Base-by-base conservation (phyloP, 2,113 vertebrate genomes). In the Taxidea taxus region DNA sequence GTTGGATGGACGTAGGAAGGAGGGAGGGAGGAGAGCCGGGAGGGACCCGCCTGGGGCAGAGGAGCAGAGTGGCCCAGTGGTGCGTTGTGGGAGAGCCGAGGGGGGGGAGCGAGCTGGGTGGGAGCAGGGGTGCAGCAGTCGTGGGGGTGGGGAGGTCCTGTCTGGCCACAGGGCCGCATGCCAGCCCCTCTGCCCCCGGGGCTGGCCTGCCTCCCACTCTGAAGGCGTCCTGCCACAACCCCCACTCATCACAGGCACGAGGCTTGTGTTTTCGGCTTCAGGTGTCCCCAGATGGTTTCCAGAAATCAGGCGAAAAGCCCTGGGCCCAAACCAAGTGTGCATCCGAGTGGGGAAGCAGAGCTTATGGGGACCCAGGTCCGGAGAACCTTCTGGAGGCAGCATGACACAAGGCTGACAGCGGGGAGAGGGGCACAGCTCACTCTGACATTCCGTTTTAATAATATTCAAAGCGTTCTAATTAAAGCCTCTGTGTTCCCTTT, bases 381-480 rank as follows among this genome's bases (percentile, higher is more conserved):
- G 12, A 72, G 74, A 72, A 39, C 7, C 49, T 92, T 23, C 25
- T 1, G 4, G 80, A 68, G 39, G 39, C 42, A 34, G 70, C 7
- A 5, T 16, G 51, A 86, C 34, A 1, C 2, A 11, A 25, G 96
- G 60, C 81, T 75, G 75, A 14, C 7, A 0, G 3, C 3, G 8
- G 51, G 42, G 21, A 13, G 58, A 39, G 39, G 60, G 77, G 14
- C 27, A 12, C 72, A 6, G 10, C 70, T 86, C 54, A 51, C 11
- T 34, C 89, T 90, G 87, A 87, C 88, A n/a, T 74, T 83, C 72
- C 62, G 2, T 80, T 96, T 97, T 54, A 91, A 87, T 95, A 77
- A 90, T 77, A 93, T 95, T 94, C 91, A 54, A 90, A 97, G 72
- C 49, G n/a, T 89, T 93, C 97, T 97, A 95, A 98, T 97, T 91